Percentiles rank a stretch among this genome's conserved stretches.
These are phyloP conservation scores for Catocala fraxini DNA, from an alignment of 2,888 invertebrate species.

Conservation along the genomic window DNA sequence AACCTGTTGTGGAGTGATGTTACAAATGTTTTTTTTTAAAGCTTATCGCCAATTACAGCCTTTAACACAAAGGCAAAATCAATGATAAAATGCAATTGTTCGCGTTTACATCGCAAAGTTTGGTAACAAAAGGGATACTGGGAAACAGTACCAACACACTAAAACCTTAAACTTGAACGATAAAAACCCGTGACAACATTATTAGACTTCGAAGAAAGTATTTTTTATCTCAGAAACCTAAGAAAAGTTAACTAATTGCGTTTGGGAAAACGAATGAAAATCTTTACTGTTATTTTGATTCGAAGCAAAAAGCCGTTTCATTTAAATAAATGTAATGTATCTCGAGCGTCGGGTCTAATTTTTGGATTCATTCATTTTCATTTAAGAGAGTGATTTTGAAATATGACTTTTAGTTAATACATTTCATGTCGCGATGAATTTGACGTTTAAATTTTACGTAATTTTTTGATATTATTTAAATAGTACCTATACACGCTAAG, in stretches of 20 bases:
- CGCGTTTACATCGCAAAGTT: constrained; percentile 39
- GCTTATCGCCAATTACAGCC: background rate
- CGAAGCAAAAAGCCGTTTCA: constrained; percentile 17
- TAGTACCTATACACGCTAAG: too few relatives aligned
- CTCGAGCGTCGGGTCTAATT: constrained; percentile 4
- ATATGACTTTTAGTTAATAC: background rate
- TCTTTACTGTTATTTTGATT: constrained; percentile 36
- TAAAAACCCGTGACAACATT: constrained; percentile 49
- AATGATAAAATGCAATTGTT: constrained; percentile 38
- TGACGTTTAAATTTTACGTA: too few relatives aligned
- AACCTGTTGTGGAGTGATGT: too few relatives aligned
- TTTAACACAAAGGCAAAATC: too few relatives aligned
- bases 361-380: background rate
- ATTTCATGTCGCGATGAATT: too few relatives aligned
- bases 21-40: constrained; percentile 5
- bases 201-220: constrained; percentile 41
- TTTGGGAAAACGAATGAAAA: constrained; percentile 27
- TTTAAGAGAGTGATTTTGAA: background rate
- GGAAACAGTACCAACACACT: constrained; percentile 33
- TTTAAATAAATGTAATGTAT: constrained; percentile 8
- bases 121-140: constrained; percentile 42
- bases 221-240: constrained; percentile 9
- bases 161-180: constrained; percentile 39
- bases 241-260: constrained; percentile 41
- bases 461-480: too few relatives aligned